Evolutionary conservation across 2,113 vertebrate species (phyloP).

Genomic region (Anolis carolinensis): DNA sequence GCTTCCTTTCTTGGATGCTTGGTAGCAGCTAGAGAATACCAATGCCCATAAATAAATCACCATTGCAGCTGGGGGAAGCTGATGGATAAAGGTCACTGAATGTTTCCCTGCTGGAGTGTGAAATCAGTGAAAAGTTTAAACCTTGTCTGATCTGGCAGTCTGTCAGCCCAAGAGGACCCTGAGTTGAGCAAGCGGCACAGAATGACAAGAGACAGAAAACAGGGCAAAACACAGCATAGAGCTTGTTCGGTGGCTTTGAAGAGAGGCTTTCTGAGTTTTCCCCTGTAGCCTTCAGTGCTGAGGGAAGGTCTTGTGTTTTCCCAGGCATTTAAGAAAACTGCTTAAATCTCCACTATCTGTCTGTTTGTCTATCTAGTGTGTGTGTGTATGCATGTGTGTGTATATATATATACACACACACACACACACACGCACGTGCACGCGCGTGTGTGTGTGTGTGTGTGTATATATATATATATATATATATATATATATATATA

Average conservation of each 20-base stretch:
- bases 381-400: too few relatives aligned
- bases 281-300: neutral
- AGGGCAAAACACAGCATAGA: neutral
- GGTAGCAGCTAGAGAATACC: constrained; percentile 16
- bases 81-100: constrained; percentile 54
- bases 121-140: constrained; percentile 56
- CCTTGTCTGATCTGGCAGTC: constrained; percentile 42
- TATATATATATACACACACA: too few relatives aligned
- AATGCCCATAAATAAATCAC: constrained; percentile 47
- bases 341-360: neutral
- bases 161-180: constrained; percentile 43
- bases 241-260: neutral
- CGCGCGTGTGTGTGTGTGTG: too few relatives aligned
- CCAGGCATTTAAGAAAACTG: neutral
- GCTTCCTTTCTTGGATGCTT: constrained; percentile 1
- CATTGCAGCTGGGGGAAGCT: constrained; percentile 8
- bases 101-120: constrained; percentile 50
- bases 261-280: neutral
- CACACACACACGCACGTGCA: too few relatives aligned
- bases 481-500: too few relatives aligned
- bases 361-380: too few relatives aligned
- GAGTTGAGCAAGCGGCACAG: neutral
- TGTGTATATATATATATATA: too few relatives aligned
- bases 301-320: neutral
- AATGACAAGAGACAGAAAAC: neutral